Percentiles rank a stretch among this genome's conserved stretches.
Conservation (phyloP, 2,888 invertebrate genomes). For the Sinodicranocentrus sp. region DNA sequence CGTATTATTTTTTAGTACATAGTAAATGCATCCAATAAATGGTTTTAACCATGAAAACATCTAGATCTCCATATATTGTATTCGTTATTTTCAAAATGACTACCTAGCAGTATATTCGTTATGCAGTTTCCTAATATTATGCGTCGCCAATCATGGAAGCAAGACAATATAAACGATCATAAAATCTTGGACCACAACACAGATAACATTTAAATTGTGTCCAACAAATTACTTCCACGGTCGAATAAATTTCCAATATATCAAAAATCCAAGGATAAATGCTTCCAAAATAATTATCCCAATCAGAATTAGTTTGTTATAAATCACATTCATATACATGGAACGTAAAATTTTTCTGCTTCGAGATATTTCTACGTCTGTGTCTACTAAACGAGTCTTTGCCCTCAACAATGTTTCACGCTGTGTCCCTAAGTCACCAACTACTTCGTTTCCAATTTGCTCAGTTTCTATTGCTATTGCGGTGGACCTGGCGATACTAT, state of each 20-base stretch:
- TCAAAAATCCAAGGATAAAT: conserved; percentile 82
- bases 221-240: conserved; percentile 16
- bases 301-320: conserved; percentile 87
- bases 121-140: no score
- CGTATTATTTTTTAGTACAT: no score
- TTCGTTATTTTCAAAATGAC: no score
- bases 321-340: conserved; percentile 85
- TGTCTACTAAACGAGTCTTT: conserved; percentile 83
- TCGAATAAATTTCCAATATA: conserved; percentile 83
- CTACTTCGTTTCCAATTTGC: conserved; percentile 86
- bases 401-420: conserved; percentile 85
- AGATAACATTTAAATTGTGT: no score
- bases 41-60: no score
- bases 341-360: conserved; percentile 83
- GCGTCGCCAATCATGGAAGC: no score
- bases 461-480: conserved; percentile 89
- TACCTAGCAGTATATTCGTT: no score
- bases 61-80: no score
- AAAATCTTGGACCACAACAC: no score
- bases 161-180: no score
- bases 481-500: conserved; percentile 85
- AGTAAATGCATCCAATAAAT: no score
- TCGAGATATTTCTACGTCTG: conserved; percentile 85
- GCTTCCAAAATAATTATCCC: conserved; percentile 87
- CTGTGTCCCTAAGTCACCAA: conserved; percentile 87